These are phyloP conservation scores for Delia radicum DNA, from an alignment of 1,140 invertebrate genomes.

Conservation along the genomic window DNA sequence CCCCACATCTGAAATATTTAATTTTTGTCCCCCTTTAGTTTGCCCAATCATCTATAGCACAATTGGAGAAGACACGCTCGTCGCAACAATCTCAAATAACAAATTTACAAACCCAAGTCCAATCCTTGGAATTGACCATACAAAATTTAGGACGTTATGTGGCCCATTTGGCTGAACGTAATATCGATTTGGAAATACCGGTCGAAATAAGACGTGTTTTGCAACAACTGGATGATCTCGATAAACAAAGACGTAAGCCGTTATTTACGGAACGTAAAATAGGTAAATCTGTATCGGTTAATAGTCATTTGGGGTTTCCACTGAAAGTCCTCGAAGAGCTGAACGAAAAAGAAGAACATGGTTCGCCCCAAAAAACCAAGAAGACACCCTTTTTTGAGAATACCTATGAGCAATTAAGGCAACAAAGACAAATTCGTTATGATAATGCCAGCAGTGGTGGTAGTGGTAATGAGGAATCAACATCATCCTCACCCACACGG, in stretches of 20 bases:
- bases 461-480: not conserved
- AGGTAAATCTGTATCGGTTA: constrained; percentile 53
- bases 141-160: constrained; percentile 64
- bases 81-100: constrained; percentile 63
- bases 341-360: constrained; percentile 57
- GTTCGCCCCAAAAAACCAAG: constrained; percentile 56
- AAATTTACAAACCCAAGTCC: constrained; percentile 65
- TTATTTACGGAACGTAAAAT: constrained; percentile 55
- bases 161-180: constrained; percentile 61
- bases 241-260: constrained; percentile 49
- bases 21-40: constrained; percentile 52
- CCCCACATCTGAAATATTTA: not conserved
- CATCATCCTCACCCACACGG: not conserved
- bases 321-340: constrained; percentile 61
- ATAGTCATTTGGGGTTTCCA: constrained; percentile 57
- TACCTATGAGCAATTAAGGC: constrained; percentile 44
- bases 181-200: constrained; percentile 64
- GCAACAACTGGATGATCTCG: constrained; percentile 60
- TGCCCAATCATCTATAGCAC: constrained; percentile 64
- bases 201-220: constrained; percentile 67
- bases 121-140: constrained; percentile 66
- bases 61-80: constrained; percentile 63
- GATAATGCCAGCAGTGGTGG: constrained; percentile 20
- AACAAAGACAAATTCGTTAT: constrained; percentile 37
- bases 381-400: constrained; percentile 56